phyloP scores from a whole-genome alignment of 2,888 invertebrate species.

The Drosophila tripunctata region DNA sequence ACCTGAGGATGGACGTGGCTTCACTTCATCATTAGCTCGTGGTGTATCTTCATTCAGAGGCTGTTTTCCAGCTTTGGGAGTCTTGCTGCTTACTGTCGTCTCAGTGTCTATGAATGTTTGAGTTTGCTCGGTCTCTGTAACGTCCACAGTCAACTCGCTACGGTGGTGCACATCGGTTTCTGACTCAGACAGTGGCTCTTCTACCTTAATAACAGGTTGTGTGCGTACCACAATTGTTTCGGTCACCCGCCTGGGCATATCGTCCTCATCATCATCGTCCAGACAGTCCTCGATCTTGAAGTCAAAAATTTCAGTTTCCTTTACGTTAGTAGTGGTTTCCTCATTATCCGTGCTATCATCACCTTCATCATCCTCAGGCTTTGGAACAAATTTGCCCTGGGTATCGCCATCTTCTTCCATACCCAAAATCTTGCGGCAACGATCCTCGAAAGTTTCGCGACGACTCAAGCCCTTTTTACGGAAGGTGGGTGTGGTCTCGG shows the following conservation, averaged over 20 bases:
- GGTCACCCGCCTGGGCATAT: conserved; percentile 36
- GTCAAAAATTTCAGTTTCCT: conserved; percentile 60
- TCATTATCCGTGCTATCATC: conserved; percentile 38
- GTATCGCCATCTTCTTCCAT: conserved; percentile 84
- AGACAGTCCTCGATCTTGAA: conserved; percentile 82
- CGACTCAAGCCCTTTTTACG: conserved; percentile 87
- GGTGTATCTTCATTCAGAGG: neutral
- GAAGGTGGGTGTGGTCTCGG: conserved; percentile 81
- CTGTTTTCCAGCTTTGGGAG: neutral
- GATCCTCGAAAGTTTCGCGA: conserved; percentile 90
- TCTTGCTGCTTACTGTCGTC: neutral
- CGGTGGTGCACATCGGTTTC: conserved; percentile 16
- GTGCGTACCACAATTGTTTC: conserved; percentile 53
- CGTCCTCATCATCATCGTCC: conserved; percentile 77
- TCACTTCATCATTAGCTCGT: neutral
- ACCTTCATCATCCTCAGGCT: conserved; percentile 24
- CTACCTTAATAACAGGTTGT: conserved; percentile 61
- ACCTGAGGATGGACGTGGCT: neutral
- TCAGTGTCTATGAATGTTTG: conserved; percentile 15
- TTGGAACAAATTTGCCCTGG: conserved; percentile 67
- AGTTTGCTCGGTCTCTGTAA: conserved; percentile 36
- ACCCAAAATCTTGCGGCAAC: conserved; percentile 89
- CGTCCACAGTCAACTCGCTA: conserved; percentile 40
- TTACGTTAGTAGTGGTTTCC: conserved; percentile 15
- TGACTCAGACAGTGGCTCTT: conserved; percentile 41